phyloP scores from a whole-genome alignment of 2,113 vertebrate genomes.

The Atrichornis clamosus region DNA sequence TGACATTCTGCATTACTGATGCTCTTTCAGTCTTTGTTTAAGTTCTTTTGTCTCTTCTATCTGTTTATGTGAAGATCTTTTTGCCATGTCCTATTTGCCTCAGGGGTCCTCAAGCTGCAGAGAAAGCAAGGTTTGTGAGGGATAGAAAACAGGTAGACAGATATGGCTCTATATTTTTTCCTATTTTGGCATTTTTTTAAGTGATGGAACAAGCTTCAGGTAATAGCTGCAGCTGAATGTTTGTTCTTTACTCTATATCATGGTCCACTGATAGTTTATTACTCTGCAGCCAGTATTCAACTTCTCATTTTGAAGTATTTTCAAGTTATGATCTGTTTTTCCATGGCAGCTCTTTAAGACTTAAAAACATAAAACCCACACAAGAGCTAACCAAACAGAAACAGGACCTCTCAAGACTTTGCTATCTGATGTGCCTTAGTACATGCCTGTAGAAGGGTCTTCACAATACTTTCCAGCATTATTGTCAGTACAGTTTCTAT shows the following conservation, averaged over 20 bases:
- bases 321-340: background rate
- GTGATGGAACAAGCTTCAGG: background rate
- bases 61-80: background rate
- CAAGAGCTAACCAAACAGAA: background rate
- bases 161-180: background rate
- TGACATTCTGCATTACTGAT: background rate
- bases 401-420: background rate
- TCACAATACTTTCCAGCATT: background rate
- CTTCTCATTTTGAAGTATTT: background rate
- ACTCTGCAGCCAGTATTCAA: background rate
- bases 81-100: background rate
- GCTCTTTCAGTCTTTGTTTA: background rate
- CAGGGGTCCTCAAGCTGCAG: background rate
- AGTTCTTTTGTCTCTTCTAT: background rate
- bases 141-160: background rate
- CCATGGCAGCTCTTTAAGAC: background rate
- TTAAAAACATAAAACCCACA: background rate
- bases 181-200: background rate
- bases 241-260: background rate
- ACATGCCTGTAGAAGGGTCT: background rate
- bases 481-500: background rate
- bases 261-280: background rate
- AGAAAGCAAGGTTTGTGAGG: background rate
- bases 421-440: background rate
- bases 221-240: background rate